Evolutionary conservation across 2,888 invertebrate genomes (phyloP).

Genomic region (Sepiola atlantica): DNA sequence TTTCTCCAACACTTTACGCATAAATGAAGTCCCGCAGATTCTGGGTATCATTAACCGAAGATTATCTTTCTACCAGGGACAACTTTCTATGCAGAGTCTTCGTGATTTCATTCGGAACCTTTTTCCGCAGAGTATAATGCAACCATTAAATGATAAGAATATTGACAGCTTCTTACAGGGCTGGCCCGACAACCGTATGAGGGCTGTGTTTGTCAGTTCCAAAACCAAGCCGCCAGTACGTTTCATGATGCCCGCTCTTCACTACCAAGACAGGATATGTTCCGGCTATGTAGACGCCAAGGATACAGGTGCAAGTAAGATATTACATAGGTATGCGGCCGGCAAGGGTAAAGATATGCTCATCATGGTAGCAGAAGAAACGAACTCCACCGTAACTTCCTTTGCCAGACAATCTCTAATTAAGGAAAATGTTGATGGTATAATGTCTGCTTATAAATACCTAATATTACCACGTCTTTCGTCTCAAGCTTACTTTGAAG

Average conservation of each 20-base stretch:
- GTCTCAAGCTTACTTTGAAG: conserved; percentile 88
- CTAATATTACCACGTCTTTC: conserved; percentile 90
- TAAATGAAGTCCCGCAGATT: conserved; percentile 87
- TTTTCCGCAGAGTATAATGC: conserved; percentile 80
- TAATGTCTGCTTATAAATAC: conserved; percentile 91
- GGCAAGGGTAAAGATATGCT: conserved; percentile 52
- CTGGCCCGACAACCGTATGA: conserved; percentile 93
- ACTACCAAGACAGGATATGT: conserved; percentile 87
- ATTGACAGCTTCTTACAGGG: conserved; percentile 85
- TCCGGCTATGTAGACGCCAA: conserved; percentile 80
- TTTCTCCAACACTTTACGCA: conserved; percentile 85
- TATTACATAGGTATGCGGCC: not conserved
- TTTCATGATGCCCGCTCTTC: conserved; percentile 90
- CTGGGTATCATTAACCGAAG: conserved; percentile 88
- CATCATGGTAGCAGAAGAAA: not conserved
- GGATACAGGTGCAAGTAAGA: not conserved
- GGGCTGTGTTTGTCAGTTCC: conserved; percentile 86
- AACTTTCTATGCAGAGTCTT: conserved; percentile 85
- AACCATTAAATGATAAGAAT: conserved; percentile 78
- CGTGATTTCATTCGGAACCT: conserved; percentile 86
- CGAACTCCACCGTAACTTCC: conserved; percentile 49
- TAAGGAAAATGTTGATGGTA: conserved; percentile 88
- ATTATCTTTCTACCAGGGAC: conserved; percentile 85
- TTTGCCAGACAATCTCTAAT: conserved; percentile 88
- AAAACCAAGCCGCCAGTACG: conserved; percentile 85